Percentiles rank a stretch among this genome's conserved stretches.
phyloP scores from a whole-genome alignment of 2,797 vertebrate genomes.

The Gymnocypris eckloni region DNA sequence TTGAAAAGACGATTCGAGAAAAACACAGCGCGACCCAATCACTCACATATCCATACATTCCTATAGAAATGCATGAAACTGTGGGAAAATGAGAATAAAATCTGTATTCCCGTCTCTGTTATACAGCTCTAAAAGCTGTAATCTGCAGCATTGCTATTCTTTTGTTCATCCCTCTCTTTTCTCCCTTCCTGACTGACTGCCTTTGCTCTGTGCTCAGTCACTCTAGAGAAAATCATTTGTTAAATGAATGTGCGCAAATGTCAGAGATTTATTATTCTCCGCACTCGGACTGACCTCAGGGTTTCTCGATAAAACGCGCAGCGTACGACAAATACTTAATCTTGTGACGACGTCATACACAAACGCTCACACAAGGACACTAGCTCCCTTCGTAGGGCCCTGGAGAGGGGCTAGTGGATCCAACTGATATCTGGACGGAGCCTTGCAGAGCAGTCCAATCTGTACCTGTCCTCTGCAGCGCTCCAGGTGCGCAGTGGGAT shows the following conservation, averaged over 20 bases:
- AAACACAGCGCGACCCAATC: conserved; percentile 2
- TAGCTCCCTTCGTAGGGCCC: conserved; percentile 10
- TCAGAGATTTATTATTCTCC: conserved; percentile 29
- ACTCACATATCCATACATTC: conserved; percentile 3
- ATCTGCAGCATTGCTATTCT: conserved; percentile 48
- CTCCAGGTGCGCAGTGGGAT: conserved; percentile 63
- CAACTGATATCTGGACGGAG: not conserved
- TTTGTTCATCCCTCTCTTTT: conserved; percentile 41
- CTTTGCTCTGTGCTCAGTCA: conserved; percentile 38
- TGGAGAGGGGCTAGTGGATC: conserved; percentile 21
- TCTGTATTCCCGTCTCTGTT: conserved; percentile 13
- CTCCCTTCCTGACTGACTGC: conserved; percentile 24
- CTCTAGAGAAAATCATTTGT: conserved; percentile 40
- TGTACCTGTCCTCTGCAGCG: conserved; percentile 63
- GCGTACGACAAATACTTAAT: conserved; percentile 17
- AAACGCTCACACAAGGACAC: conserved; percentile 9
- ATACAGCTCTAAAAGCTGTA: conserved; percentile 36
- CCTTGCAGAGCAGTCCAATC: conserved; percentile 33
- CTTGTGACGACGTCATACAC: conserved; percentile 19
- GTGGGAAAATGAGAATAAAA: conserved; percentile 3
- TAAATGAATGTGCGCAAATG: conserved; percentile 47
- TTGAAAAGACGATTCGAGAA: conserved; percentile 54
- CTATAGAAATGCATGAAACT: not conserved
- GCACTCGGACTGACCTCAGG: conserved; percentile 36
- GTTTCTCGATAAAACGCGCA: conserved; percentile 32